phyloP scores from a whole-genome alignment of 2,797 vertebrate genomes.

The Telmatherina bonti region DNA sequence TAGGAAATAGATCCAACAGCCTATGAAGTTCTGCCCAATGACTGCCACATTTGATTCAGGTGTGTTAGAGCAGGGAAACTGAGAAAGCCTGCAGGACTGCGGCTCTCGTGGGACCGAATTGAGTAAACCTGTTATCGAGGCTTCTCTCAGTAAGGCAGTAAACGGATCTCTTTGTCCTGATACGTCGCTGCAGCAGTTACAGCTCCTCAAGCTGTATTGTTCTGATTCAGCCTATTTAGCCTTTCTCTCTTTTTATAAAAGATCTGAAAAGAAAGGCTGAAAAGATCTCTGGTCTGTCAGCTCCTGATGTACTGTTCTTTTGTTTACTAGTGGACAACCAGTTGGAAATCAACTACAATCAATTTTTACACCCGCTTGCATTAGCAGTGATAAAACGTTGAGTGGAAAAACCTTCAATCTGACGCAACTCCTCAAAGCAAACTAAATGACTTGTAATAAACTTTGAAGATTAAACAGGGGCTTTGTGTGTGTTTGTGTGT shows the following conservation, averaged over 20 bases:
- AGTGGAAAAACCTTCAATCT: slow-evolving; percentile 23
- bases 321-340: slow-evolving; percentile 9
- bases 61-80: too few relatives aligned
- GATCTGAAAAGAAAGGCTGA: too few relatives aligned
- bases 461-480: slow-evolving; percentile 40
- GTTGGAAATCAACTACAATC: slow-evolving; percentile 9
- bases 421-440: slow-evolving; percentile 16
- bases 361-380: slow-evolving; percentile 9
- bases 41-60: too few relatives aligned
- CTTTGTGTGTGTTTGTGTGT: slow-evolving; percentile 30
- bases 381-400: slow-evolving; percentile 6
- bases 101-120: too few relatives aligned
- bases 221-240: background rate
- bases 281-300: background rate
- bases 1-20: too few relatives aligned
- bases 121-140: background rate
- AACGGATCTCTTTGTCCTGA: background rate
- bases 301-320: background rate
- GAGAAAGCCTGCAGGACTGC: too few relatives aligned
- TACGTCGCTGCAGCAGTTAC: background rate
- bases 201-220: background rate
- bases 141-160: too few relatives aligned
- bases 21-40: too few relatives aligned
- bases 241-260: background rate
- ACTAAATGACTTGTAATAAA: slow-evolving; percentile 38